Conservation (phyloP, 2,113 vertebrate species). For the Odontesthes bonariensis region DNA sequence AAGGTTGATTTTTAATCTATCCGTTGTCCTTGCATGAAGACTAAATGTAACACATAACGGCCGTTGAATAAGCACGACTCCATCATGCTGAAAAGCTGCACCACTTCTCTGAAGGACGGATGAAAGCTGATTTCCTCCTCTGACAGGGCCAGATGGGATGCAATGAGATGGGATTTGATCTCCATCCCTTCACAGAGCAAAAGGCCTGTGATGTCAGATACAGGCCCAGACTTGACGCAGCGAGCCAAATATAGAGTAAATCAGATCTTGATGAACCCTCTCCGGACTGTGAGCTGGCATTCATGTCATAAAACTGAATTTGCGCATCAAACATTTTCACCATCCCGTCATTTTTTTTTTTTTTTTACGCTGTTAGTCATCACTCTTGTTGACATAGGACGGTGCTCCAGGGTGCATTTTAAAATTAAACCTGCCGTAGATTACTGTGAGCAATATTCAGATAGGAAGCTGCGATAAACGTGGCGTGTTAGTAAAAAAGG, state of each 20-base stretch:
- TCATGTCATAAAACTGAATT: neutral
- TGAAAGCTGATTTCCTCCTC: slow-evolving; percentile 52
- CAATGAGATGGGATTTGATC: slow-evolving; percentile 54
- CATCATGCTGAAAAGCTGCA: slow-evolving; percentile 49
- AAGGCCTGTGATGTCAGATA: slow-evolving; percentile 42
- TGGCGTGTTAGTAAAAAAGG: neutral
- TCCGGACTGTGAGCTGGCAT: neutral
- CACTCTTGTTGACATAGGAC: slow-evolving; percentile 52
- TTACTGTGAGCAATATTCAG: slow-evolving; percentile 40
- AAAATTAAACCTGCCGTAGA: slow-evolving; percentile 64
- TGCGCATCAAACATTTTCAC: slow-evolving; percentile 5
- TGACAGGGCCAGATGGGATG: slow-evolving; percentile 64
- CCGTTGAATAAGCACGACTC: slow-evolving; percentile 56
- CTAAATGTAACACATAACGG: slow-evolving; percentile 16
- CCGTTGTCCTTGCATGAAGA: slow-evolving; percentile 11
- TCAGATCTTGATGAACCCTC: slow-evolving; percentile 12
- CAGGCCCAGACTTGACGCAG: slow-evolving; percentile 74
- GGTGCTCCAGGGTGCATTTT: slow-evolving; percentile 52
- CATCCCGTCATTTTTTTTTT: neutral
- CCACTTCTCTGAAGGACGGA: slow-evolving; percentile 41
- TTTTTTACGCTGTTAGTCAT: slow-evolving; percentile 32
- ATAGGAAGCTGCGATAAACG: slow-evolving; percentile 14
- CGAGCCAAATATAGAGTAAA: slow-evolving; percentile 32
- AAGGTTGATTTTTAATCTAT: neutral
- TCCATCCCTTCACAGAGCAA: slow-evolving; percentile 53